Conservation (phyloP, 2,113 vertebrate species). For the Ornithorhynchus anatinus region DNA sequence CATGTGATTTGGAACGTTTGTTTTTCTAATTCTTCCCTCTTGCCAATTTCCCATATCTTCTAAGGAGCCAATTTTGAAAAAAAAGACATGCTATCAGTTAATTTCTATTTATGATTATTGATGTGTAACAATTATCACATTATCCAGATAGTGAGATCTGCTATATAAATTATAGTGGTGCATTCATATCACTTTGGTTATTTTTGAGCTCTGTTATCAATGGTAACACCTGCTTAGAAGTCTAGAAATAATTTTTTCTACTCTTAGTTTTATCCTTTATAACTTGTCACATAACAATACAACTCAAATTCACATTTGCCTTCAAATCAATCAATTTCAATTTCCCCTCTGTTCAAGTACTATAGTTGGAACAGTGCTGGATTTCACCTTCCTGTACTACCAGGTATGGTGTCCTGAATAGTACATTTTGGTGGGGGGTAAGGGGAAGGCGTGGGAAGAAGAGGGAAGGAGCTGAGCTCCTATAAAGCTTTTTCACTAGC, state of each 20-base stretch:
- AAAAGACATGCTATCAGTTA: conserved; percentile 39
- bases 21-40: conserved; percentile 37
- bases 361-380: too few relatives aligned
- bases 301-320: background rate
- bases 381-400: too few relatives aligned
- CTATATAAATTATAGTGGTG: conserved; percentile 59
- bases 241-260: conserved; percentile 46
- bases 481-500: too few relatives aligned
- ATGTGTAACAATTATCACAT: conserved; percentile 64
- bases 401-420: too few relatives aligned
- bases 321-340: conserved; percentile 25
- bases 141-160: conserved; percentile 59
- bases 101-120: conserved; percentile 61
- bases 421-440: too few relatives aligned
- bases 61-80: conserved; percentile 28
- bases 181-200: conserved; percentile 38
- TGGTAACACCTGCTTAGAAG: conserved; percentile 33
- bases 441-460: too few relatives aligned
- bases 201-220: conserved; percentile 51
- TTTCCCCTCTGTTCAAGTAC: too few relatives aligned
- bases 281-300: conserved; percentile 16
- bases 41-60: conserved; percentile 11
- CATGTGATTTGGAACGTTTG: background rate
- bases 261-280: background rate
- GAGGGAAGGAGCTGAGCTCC: too few relatives aligned